Base-by-base conservation (phyloP, 2,797 vertebrate genomes). In the Melanotaenia trifasciata region DNA sequence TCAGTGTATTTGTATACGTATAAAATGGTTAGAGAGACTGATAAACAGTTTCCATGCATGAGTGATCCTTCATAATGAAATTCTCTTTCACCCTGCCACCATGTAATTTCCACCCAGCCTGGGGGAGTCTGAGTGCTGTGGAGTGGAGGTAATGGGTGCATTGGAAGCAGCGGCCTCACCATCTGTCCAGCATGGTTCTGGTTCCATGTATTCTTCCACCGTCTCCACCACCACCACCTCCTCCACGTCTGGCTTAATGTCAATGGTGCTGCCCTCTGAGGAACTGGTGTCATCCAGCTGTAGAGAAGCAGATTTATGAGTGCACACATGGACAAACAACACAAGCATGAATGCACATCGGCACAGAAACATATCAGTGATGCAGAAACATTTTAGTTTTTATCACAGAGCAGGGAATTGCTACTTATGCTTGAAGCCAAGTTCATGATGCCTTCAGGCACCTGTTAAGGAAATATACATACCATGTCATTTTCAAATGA, bases 261-360 rank as follows among this genome's bases (percentile, higher is more conserved):
- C 98, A 0, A 99, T 98, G 79, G 98, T 99, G 88, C 98, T 99
- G 58, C 98, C 98, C 85, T 99, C 98, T 0, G 98, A 99, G 6
- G 98, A 99, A 86, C 98, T 99, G 76, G 95, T 98, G 14, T 98
- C 97, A 45, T 99, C 97, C 40, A 98, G 95, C 98, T 99, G 90
- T 73, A 72, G 50, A 5, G 32, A 70, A 3, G 30, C 18, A 89
- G 45, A 85, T 3, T 6, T 14, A 22, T 76, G 12, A 81, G 35
- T 30, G 56, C 28, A 51, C 35, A 30, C 14, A 6, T 35, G 22
- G 2, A 18, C 26, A 58, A 5, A 62, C 12, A 22, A 56, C 12
- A 67, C 16, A 64, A 30, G 56, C 5, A 51, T 56, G 22, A 1
- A 53, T 4, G 64, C n/a, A 76, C 54, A 82, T 33, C 38, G 16